Base-by-base conservation (phyloP, 2,113 vertebrate genomes). In the Ifrita kowaldi region DNA sequence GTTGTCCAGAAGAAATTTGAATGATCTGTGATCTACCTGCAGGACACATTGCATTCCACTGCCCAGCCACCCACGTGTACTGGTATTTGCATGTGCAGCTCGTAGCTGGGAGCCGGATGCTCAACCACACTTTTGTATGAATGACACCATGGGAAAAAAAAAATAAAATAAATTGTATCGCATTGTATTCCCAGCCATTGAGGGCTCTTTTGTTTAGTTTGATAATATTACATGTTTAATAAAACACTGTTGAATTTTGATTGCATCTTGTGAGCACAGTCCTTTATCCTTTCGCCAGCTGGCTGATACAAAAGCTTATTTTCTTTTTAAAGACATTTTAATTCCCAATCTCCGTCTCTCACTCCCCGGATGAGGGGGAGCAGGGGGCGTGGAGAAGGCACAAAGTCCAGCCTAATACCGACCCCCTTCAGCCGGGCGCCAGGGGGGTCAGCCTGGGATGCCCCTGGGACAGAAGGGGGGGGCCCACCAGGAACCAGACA, bases 221-320 rank as follows among this genome's bases (percentile, higher is more conserved):
- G 95, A 93, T 97, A 94, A 96, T 97, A 95, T 97, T 96, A 97
- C 95, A 93, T 97, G 97, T 97, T 97, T 97, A 97, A 97, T 97
- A 97, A 97, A 97, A 97, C 96, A 97, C 93, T 95, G 90, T 52
- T 95, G 91, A 96, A 96, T 97, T 97, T 97, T 97, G 96, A 97
- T 97, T 97, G 97, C 97, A 96, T 97, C 97, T 95, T 97, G 95
- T 95, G 95, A 97, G 92, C 83, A 2, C 79, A 87, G 93, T 95
- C 95, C 90, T 97, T 97, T 97, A 95, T 97, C 91, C 94, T 95
- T 92, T 93, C 94, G 91, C 97, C 97, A 97, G 97, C 97, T 97
- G 97, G 96, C 96, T 97, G 96, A 95, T 96, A 97, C 96, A 97
- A 97, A 97, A 95, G 97, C 97, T 93, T 97, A 87, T 97, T 96